Evolutionary conservation across 2,113 vertebrate genomes (phyloP), one percentile per base, ranked within the genome.

Genomic region (Saccopteryx bilineata): DNA sequence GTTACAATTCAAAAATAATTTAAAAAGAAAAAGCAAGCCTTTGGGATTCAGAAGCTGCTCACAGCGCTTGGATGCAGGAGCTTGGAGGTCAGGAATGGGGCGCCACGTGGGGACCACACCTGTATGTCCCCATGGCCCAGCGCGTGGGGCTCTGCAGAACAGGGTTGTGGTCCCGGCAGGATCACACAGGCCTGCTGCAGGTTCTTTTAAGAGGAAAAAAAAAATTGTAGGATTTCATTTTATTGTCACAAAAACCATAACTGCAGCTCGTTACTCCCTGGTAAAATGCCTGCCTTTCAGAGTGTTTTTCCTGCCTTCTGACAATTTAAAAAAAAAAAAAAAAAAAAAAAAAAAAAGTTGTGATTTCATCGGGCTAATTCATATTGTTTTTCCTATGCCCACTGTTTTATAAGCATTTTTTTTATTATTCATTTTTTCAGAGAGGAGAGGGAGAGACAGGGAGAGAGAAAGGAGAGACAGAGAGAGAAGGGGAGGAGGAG

Each of bases 181-280:
- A 58, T 65, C 52, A 33, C 72, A 72, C 28, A 76, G 61, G 63
- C 65, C 54, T 3, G 3, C 33, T 72, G 26, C 24, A 9, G 0
- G 33, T 23, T 68, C 58, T 78, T 76, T 75, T 52, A 69, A 63
- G n/a, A 46, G 48, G 13, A 15, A 46, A 72, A 61, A 83, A 75
- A 82, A 52, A 54, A 46, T n/a, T 39, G 31, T 52, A 72, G 21
- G 74, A 66, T 93, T 95, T 93, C 75, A 78, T 90, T 90, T 78
- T 81, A 92, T 81, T 90, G 84, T 95, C 78, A 48, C 7, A 72
- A 93, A 96, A 93, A 90, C 48, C 78, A 5, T 58, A 90, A 91
- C 84, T 46, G 72, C 56, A 96, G 84, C 68, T 84, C 63, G 83
- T 82, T 80, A 84, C 93, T 95, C 83, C 86, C 75, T 33, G 48